phyloP scores from a whole-genome alignment of 1,140 invertebrate species.

The Cardiocondyla obscurior region DNA sequence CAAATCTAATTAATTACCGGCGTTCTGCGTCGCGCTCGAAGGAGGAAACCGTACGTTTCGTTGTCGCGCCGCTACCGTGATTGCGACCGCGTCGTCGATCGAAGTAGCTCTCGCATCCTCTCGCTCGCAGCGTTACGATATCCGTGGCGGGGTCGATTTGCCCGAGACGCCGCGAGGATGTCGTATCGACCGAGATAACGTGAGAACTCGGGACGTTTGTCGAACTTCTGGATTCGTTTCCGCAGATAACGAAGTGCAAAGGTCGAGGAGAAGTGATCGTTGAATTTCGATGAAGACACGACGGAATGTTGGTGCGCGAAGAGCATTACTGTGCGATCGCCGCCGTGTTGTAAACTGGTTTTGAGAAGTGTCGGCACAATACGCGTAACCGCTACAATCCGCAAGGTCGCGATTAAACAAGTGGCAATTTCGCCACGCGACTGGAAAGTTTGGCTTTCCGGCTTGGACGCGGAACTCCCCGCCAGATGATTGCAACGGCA shows the following conservation, averaged over 20 bases:
- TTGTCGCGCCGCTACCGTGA: not conserved
- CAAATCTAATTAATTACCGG: conserved; percentile 41
- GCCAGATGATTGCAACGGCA: not conserved
- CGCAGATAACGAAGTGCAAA: conserved; percentile 4
- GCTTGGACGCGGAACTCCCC: not conserved
- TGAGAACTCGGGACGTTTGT: not conserved
- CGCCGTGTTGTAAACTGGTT: conserved; percentile 8
- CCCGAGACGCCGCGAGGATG: not conserved
- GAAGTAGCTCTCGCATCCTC: not conserved
- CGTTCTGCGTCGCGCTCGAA: conserved; percentile 7
- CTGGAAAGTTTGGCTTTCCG: conserved; percentile 4
- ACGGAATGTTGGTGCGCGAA: not conserved
- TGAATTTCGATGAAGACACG: not conserved
- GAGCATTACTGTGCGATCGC: not conserved
- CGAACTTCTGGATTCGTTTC: not conserved
- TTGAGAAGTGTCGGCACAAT: conserved; percentile 11
- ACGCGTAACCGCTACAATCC: not conserved
- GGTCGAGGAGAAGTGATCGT: not conserved
- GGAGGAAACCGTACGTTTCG: conserved; percentile 33
- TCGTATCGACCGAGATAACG: conserved; percentile 7
- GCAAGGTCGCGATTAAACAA: not conserved
- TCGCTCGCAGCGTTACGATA: conserved; percentile 28
- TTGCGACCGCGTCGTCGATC: not conserved
- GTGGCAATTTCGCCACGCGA: not conserved
- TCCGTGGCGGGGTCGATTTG: not conserved